phyloP scores from a whole-genome alignment of 2,113 vertebrate species.

The Tichodroma muraria region DNA sequence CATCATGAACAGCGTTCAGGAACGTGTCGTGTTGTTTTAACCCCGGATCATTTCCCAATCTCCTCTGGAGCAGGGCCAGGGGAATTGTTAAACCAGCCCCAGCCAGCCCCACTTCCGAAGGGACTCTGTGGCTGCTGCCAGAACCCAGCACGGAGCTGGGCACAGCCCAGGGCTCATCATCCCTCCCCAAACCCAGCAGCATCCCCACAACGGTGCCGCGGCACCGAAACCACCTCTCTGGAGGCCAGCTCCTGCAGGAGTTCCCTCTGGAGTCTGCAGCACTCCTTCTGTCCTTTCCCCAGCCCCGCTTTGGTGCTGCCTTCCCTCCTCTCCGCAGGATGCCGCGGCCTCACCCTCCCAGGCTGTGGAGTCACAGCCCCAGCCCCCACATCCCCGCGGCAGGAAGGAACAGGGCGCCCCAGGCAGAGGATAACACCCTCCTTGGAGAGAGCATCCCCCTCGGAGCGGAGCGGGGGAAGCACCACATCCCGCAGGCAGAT shows the following conservation, averaged over 20 bases:
- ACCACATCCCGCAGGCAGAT: background rate
- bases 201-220: accelerated
- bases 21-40: slow-evolving; percentile 26
- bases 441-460: background rate
- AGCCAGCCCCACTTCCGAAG: background rate
- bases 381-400: accelerated
- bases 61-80: background rate
- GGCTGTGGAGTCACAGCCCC: background rate
- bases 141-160: accelerated
- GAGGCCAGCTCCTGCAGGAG: background rate
- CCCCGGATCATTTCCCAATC: slow-evolving; percentile 34
- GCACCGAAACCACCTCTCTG: background rate
- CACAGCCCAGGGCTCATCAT: accelerated
- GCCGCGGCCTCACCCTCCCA: accelerated
- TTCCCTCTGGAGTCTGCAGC: background rate
- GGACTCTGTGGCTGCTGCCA: background rate
- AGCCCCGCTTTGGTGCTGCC: background rate
- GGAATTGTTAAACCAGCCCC: background rate
- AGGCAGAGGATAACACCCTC: background rate
- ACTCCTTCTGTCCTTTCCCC: background rate
- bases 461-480: background rate
- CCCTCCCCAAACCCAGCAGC: background rate
- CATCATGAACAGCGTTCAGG: background rate
- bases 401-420: background rate
- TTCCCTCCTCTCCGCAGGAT: background rate